phyloP scores from a whole-genome alignment of 37 sponge, comb jelly and placozoan species.

The Hexactinellida sp. region DNA sequence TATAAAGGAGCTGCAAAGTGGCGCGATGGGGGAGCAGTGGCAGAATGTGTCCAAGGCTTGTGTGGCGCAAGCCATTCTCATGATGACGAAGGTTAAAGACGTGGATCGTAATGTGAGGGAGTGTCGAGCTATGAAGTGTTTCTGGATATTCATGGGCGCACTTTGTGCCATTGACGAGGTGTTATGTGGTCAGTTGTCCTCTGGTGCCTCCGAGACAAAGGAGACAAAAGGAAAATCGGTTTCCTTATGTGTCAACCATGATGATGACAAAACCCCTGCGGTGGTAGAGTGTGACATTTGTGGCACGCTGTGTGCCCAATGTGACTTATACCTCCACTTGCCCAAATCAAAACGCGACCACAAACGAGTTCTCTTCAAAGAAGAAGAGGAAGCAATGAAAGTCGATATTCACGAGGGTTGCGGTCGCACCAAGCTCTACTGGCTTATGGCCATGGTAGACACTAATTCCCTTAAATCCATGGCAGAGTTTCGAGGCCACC shows the following conservation, averaged over 20 bases:
- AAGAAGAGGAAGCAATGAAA: slow-evolving; percentile 90
- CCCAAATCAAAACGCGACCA: slow-evolving; percentile 46
- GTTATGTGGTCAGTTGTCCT: slow-evolving; percentile 71
- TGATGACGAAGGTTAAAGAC: slow-evolving; percentile 63
- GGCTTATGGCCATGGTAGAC: slow-evolving; percentile 93
- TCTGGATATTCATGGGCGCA: slow-evolving; percentile 87
- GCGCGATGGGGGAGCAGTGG: slow-evolving; percentile 49
- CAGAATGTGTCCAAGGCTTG: slow-evolving; percentile 58
- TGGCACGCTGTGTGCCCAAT: slow-evolving; percentile 91
- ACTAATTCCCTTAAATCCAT: slow-evolving; percentile 77
- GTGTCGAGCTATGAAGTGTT: slow-evolving; percentile 18
- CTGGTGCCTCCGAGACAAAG: slow-evolving; percentile 50
- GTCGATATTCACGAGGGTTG: slow-evolving; percentile 88
- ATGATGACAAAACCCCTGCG: slow-evolving; percentile 83
- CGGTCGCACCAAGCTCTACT: slow-evolving; percentile 94
- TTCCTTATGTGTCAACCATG: slow-evolving; percentile 90
- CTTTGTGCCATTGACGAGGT: slow-evolving; percentile 86
- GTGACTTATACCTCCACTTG: slow-evolving; percentile 85
- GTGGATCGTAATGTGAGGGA: slow-evolving; percentile 20
- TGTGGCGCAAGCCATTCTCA: slow-evolving; percentile 71
- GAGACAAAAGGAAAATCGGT: background rate
- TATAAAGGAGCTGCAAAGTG: slow-evolving; percentile 9
- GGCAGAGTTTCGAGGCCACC: slow-evolving; percentile 69
- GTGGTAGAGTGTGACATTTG: slow-evolving; percentile 80
- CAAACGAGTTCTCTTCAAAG: slow-evolving; percentile 89